Percentiles rank a stretch among this genome's conserved stretches.
These are phyloP conservation scores for Goniozus legneri DNA, from an alignment of 1,140 invertebrate genomes.

Conservation along the genomic window DNA sequence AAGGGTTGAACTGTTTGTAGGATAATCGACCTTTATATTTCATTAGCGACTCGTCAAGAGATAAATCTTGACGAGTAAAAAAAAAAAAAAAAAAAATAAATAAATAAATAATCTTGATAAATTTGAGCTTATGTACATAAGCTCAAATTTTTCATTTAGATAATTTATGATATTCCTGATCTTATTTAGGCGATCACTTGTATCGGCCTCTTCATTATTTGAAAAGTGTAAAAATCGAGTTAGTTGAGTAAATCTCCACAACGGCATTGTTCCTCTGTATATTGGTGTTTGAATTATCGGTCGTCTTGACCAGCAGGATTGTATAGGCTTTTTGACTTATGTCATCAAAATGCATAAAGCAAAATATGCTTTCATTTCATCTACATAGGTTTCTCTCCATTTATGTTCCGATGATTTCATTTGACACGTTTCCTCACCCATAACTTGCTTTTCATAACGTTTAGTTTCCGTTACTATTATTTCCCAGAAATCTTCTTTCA, in stretches of 20 bases:
- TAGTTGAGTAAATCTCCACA: constrained; percentile 13
- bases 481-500: too few species aligned
- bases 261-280: constrained; percentile 12
- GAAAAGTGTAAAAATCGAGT: constrained; percentile 12
- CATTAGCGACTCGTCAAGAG: constrained; percentile 15
- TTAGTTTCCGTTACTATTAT: constrained; percentile 15
- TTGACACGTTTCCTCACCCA: background rate
- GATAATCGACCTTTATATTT: constrained; percentile 15
- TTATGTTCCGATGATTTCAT: too few species aligned
- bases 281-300: constrained; percentile 10
- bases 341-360: constrained; percentile 14
- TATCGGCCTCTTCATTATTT: constrained; percentile 13
- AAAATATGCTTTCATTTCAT: constrained; percentile 17
- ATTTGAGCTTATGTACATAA: constrained; percentile 12
- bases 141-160: constrained; percentile 19
- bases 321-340: constrained; percentile 16
- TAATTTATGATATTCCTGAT: constrained; percentile 13
- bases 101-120: too few species aligned
- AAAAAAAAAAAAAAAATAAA: too few species aligned
- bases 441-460: constrained; percentile 9
- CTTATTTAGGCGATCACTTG: constrained; percentile 12
- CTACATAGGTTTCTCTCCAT: constrained; percentile 14
- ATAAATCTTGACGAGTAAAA: too few species aligned
- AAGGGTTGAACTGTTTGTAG: constrained; percentile 16
- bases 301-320: constrained; percentile 16